phyloP scores from a whole-genome alignment of 2,888 invertebrate species.

The Athetis lepigone region DNA sequence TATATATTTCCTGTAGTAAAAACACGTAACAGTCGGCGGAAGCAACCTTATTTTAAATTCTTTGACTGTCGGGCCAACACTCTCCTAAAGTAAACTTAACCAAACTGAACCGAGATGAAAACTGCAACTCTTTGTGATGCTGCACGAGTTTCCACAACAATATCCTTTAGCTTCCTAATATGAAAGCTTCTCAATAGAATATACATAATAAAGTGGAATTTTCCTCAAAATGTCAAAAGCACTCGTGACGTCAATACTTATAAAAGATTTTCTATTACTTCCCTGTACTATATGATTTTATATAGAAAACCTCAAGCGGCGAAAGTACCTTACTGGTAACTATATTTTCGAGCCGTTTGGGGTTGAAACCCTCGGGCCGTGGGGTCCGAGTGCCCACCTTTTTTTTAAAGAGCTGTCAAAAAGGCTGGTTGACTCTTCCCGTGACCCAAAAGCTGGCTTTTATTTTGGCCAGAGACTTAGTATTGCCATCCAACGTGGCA shows the following conservation, averaged over 20 bases:
- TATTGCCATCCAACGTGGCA: no score
- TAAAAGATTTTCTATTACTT: conserved; percentile 55
- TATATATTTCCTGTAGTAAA: no score
- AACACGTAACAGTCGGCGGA: background rate
- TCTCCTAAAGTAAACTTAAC: background rate
- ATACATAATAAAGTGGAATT: conserved; percentile 52
- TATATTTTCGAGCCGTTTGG: no score
- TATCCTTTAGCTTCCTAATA: conserved; percentile 30
- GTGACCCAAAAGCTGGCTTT: no score
- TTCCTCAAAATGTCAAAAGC: conserved; percentile 63
- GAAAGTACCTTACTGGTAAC: no score
- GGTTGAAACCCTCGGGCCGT: no score
- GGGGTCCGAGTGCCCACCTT: no score
- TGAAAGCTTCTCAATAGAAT: conserved; percentile 48
- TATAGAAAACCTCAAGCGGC: no score
- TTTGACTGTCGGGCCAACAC: background rate
- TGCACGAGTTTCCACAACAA: conserved; percentile 21
- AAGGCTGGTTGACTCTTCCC: no score
- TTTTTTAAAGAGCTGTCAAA: no score
- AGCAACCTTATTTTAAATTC: background rate
- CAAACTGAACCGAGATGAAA: conserved; percentile 16
- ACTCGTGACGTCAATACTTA: conserved; percentile 58
- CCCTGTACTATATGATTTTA: conserved; percentile 43
- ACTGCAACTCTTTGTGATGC: conserved; percentile 20
- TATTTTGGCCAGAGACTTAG: no score